Base-by-base conservation (phyloP, 1,140 invertebrate species). In the Epicauta chinensis region DNA sequence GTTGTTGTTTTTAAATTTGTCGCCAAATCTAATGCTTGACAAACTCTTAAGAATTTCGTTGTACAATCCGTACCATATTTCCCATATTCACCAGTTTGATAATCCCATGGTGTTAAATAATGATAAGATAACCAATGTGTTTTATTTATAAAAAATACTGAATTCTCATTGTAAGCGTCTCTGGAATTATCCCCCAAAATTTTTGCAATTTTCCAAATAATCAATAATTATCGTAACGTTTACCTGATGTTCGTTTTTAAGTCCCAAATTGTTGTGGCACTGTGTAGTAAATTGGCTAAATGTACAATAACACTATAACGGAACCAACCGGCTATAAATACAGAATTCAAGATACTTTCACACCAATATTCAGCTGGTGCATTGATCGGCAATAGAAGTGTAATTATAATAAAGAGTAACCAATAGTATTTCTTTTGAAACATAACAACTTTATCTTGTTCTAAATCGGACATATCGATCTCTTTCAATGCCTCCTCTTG, bases 401-500 rank as follows among this genome's bases (percentile, higher is more conserved):
- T 81, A 0, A 89, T 14, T 10, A 87, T 65, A 1, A 73, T 65
- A 58, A 83, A 87, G 1, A 89, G 51, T 0, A 84, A 40, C 78
- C 81, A 85, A 62, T 87, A 89, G 49, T 81, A 87, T 84, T 71
- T 86, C 66, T 82, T 80, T 68, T 98, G 95, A 42, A 91, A 86
- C 78, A 83, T 86, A 2, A 97, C 83, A 23, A 93, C 78, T n/a
- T 78, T 75, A 71, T 98, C 94, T 0, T 71, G 73, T 37, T 89
- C 81, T 1, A 98, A 68, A 68, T 98, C 94, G 0, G 80, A 77
- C 73, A 95, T 83, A 60, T 97, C 90, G n/a, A 97, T 77, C 10
- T 77, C 66, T 35, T 79, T 76, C 13, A 86, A 80, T 12, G 88
- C 76, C 23, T 77, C 72, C 51, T 84, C 81, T 57, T 91, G 81